Evolutionary conservation across 2,888 invertebrate species (phyloP), one percentile per base, ranked within the genome.

Genomic region (Altica lythri): DNA sequence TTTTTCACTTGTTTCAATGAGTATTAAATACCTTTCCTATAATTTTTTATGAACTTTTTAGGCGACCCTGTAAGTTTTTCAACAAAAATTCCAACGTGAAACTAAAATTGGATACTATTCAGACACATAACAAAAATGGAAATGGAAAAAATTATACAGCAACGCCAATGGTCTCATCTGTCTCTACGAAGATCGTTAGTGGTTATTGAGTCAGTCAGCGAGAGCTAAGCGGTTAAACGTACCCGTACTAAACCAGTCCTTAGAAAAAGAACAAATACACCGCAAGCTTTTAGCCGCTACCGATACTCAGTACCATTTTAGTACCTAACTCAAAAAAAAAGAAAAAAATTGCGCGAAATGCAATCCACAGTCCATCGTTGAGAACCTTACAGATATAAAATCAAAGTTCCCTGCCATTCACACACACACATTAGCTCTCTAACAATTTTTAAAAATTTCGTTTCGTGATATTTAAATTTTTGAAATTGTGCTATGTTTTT

Each of bases 241-340:
- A 9, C 30, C 30, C 30, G 30, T 44, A 44, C 25, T 44, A 16
- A 27, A 27, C 43, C 43, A 42, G 42, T 42, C 42, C 27, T 29
- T 44, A 30, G 43, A 30, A 44, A 44, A 44, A 44, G 30, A 44
- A 44, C 29, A 44, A 44, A 44, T 30, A 30, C 30, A 30, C 30
- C 30, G 30, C 30, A 30, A 30, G 30, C 30, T 30, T 30, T n/a
- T 44, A 18, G n/a, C 43, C 30, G 29, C 43, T 44, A 44, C 43
- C 43, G 29, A 44, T 44, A 44, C 30, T 12, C 13, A 30, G 30
- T 44, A 44, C 43, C 43, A 44, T 44, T 30, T 44, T 17, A 44
- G 30, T 44, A 44, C 43, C 43, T 44, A 44, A 44, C 43, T 44
- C 30, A 29, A 44, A 44, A n/a, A n/a, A n/a, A n/a, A n/a, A n/a